A percentile compares a stretch with the other conserved stretches of the same genome.
These are phyloP conservation scores for Scaptomyza montana DNA, from an alignment of 1,140 invertebrate species.

Conservation along the genomic window DNA sequence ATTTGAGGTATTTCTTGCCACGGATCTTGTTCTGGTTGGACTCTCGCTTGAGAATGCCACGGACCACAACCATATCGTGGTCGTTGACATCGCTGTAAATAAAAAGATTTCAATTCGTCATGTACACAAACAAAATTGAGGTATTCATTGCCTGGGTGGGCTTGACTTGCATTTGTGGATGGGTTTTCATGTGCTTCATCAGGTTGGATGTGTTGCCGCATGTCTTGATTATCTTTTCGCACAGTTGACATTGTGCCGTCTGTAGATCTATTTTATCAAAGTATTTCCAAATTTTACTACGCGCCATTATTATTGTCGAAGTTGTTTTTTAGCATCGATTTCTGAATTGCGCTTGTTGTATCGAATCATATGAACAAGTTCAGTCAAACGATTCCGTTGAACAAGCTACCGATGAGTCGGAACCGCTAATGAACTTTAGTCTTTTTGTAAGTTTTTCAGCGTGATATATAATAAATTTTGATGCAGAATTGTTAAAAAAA, in stretches of 20 bases:
- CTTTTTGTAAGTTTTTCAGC: no score
- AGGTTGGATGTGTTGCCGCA: slow-evolving; percentile 56
- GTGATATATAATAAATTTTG: no score
- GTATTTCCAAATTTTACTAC: slow-evolving; percentile 63
- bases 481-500: no score
- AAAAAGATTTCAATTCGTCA: slow-evolving; percentile 1
- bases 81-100: slow-evolving; percentile 53
- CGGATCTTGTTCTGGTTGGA: not conserved
- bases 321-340: slow-evolving; percentile 34
- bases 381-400: not conserved
- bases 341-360: slow-evolving; percentile 3
- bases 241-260: slow-evolving; percentile 51
- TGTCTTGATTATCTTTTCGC: slow-evolving; percentile 57
- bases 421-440: no score
- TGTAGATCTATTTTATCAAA: slow-evolving; percentile 52
- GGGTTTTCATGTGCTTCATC: slow-evolving; percentile 61
- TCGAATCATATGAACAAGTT: slow-evolving; percentile 5
- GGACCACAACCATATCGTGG: slow-evolving; percentile 45
- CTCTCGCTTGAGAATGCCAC: slow-evolving; percentile 48
- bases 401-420: not conserved
- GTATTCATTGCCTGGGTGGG: not conserved
- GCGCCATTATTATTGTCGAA: slow-evolving; percentile 53
- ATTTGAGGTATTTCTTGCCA: slow-evolving; percentile 15
- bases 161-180: slow-evolving; percentile 50
- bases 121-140: not conserved